Evolutionary conservation across 2,888 invertebrate genomes (phyloP).

Genomic region (Scaptomyza parva): DNA sequence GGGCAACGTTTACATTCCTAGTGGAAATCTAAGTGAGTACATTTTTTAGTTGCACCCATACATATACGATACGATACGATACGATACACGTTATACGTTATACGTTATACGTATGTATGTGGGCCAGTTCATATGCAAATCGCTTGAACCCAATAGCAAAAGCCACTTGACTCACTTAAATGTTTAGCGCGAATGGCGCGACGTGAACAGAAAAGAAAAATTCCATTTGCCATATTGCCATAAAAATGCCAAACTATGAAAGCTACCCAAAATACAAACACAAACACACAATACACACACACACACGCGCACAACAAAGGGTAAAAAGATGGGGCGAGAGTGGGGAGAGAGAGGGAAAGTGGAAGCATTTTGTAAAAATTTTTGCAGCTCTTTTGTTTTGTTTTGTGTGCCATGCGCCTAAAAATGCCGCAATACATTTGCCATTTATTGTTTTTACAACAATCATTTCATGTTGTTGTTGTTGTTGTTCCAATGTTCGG

Average conservation of each 20-base stretch:
- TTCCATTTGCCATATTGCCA: slow-evolving; percentile 75
- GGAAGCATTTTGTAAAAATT: slow-evolving; percentile 61
- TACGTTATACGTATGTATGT: too few relatives aligned
- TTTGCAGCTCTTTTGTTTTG: slow-evolving; percentile 69
- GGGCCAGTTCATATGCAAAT: slow-evolving; percentile 59
- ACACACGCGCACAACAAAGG: slow-evolving; percentile 8
- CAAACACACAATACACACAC: not conserved
- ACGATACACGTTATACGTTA: too few relatives aligned
- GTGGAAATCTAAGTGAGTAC: slow-evolving; percentile 88
- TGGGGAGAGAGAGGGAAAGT: not conserved
- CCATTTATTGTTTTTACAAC: slow-evolving; percentile 79
- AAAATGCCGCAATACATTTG: slow-evolving; percentile 77
- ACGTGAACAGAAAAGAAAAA: slow-evolving; percentile 54
- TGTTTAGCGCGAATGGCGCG: slow-evolving; percentile 56
- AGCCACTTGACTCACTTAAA: slow-evolving; percentile 74
- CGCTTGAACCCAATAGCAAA: slow-evolving; percentile 43
- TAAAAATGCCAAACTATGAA: slow-evolving; percentile 64
- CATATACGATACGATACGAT: not conserved
- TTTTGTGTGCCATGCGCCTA: slow-evolving; percentile 62
- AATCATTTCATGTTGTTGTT: slow-evolving; percentile 38
- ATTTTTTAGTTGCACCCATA: slow-evolving; percentile 14
- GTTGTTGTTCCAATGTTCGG: slow-evolving; percentile 41
- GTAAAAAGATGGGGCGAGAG: not conserved
- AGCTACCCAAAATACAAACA: slow-evolving; percentile 20
- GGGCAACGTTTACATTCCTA: slow-evolving; percentile 97